Percentiles rank a stretch among this genome's conserved stretches.
phyloP scores from a whole-genome alignment of 2,113 vertebrate species.

The Ellobius talpinus region DNA sequence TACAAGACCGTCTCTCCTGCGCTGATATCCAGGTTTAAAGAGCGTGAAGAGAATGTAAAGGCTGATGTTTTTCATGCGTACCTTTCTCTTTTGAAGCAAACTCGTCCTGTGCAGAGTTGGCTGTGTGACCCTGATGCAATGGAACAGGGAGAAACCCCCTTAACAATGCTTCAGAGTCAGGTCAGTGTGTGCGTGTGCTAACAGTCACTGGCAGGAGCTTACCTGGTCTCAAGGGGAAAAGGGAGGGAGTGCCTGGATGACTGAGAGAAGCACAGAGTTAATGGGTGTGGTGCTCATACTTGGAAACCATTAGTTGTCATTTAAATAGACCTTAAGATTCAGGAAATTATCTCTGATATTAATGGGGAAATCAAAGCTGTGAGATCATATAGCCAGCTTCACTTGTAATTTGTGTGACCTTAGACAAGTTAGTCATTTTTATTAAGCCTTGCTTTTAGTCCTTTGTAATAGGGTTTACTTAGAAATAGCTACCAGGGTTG shows the following conservation, averaged over 20 bases:
- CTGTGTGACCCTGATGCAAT: slow-evolving; percentile 98
- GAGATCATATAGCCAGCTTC: background rate
- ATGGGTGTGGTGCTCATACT: background rate
- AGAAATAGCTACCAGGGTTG: background rate
- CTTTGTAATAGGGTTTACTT: background rate
- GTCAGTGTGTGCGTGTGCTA: slow-evolving; percentile 83
- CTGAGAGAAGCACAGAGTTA: background rate
- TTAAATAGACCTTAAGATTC: slow-evolving; percentile 38
- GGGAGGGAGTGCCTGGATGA: background rate
- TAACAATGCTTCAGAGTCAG: slow-evolving; percentile 99
- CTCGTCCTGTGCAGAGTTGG: slow-evolving; percentile 98
- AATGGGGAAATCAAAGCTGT: background rate
- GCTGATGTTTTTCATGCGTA: slow-evolving; percentile 99
- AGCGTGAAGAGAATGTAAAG: slow-evolving; percentile 99
- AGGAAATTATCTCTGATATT: background rate
- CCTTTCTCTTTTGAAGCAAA: slow-evolving; percentile 98
- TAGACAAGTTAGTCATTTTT: slow-evolving; percentile 38
- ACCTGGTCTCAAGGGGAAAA: background rate
- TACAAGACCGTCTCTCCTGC: slow-evolving; percentile 98
- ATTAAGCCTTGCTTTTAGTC: slow-evolving; percentile 30
- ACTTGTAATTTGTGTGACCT: slow-evolving; percentile 3
- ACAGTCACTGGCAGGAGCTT: background rate
- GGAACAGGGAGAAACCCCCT: slow-evolving; percentile 98
- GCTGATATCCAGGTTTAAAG: slow-evolving; percentile 97
- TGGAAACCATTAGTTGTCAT: slow-evolving; percentile 17